phyloP scores from a whole-genome alignment of 2,888 invertebrate species.

The Drosophila hamatofila region DNA sequence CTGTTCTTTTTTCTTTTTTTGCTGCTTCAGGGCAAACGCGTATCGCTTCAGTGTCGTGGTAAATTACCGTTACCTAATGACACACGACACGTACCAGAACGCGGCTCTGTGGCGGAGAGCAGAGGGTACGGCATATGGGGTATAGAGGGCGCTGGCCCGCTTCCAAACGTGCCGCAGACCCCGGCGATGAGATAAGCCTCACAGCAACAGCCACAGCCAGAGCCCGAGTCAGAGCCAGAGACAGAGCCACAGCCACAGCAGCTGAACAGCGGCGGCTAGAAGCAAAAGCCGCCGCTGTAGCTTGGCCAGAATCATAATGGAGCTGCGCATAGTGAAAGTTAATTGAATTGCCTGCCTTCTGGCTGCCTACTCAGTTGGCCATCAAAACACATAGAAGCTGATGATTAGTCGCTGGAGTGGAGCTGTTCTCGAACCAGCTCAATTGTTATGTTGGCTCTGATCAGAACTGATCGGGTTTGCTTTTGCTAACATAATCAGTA shows the following conservation, averaged over 20 bases:
- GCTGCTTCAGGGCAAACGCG: slow-evolving; percentile 17
- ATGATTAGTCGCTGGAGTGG: slow-evolving; percentile 7
- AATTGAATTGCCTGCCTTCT: slow-evolving; percentile 51
- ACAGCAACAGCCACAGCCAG: neutral
- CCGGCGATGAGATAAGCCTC: slow-evolving; percentile 47
- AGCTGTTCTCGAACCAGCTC: slow-evolving; percentile 6
- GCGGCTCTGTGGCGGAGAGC: slow-evolving; percentile 1
- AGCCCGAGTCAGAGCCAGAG: slow-evolving; percentile 7
- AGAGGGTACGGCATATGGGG: neutral
- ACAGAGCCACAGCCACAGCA: slow-evolving; percentile 6
- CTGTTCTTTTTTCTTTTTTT: neutral
- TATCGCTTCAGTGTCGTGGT: slow-evolving; percentile 57
- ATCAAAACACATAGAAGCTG: slow-evolving; percentile 6
- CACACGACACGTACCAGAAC: slow-evolving; percentile 64
- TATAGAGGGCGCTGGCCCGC: slow-evolving; percentile 26
- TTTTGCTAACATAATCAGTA: neutral
- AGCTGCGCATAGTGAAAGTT: slow-evolving; percentile 54
- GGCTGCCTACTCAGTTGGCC: slow-evolving; percentile 22
- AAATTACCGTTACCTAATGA: slow-evolving; percentile 71
- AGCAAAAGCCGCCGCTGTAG: slow-evolving; percentile 26
- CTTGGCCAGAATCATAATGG: slow-evolving; percentile 49
- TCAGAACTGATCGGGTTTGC: neutral
- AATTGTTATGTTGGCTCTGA: neutral
- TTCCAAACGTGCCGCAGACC: slow-evolving; percentile 55
- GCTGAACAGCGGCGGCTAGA: slow-evolving; percentile 24